Evolutionary conservation across 1,140 invertebrate genomes (phyloP).

Genomic region (Ruditapes philippinarum): DNA sequence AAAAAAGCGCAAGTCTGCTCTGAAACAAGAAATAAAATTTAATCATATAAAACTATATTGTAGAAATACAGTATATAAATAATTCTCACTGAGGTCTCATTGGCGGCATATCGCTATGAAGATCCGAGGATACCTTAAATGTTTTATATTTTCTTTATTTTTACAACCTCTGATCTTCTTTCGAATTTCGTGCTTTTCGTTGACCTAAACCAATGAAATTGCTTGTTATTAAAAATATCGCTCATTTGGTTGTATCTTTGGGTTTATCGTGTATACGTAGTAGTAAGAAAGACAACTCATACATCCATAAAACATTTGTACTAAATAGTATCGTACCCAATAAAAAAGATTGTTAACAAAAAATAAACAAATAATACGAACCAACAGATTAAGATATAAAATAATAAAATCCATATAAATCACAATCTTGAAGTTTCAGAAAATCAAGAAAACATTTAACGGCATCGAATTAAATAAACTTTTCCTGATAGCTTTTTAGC

Average conservation of each 20-base stretch:
- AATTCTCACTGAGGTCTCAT: constrained; percentile 23
- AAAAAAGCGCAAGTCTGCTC: no score
- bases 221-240: not conserved
- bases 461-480: no score
- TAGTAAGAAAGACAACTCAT: not conserved
- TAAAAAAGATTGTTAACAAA: no score
- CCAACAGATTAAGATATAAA: no score
- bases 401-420: no score
- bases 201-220: not conserved
- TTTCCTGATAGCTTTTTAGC: no score
- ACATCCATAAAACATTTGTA: not conserved
- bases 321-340: not conserved
- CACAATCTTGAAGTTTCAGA: no score
- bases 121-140: not conserved
- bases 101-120: not conserved
- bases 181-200: constrained; percentile 1
- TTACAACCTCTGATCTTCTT: not conserved
- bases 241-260: not conserved
- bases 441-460: no score
- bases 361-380: no score
- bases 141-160: not conserved
- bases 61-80: no score
- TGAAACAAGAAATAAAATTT: no score
- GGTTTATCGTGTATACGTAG: not conserved
- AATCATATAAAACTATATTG: no score